Percentiles rank a stretch among this genome's conserved stretches.
phyloP scores from a whole-genome alignment of 1,140 invertebrate genomes.

The Eriosoma lanigerum region DNA sequence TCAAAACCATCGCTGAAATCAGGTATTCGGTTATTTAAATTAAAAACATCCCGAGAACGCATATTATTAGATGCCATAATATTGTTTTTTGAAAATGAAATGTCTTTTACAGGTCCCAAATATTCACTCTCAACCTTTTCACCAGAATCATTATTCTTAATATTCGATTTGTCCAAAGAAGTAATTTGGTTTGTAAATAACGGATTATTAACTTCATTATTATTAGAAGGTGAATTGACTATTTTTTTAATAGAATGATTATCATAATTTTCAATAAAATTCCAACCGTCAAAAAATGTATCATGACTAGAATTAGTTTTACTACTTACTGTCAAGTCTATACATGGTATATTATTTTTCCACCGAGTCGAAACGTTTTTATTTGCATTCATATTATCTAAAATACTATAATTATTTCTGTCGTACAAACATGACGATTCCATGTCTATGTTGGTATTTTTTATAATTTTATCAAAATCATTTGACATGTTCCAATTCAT shows the following conservation, averaged over 20 bases:
- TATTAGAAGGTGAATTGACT: neutral
- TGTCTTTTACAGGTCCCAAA: neutral
- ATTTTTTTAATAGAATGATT: slow-evolving; percentile 24
- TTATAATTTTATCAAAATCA: slow-evolving; percentile 30
- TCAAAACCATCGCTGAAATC: slow-evolving; percentile 42
- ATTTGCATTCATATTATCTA: neutral
- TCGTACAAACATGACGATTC: slow-evolving; percentile 35
- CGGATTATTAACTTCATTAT: neutral
- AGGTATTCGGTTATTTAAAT: slow-evolving; percentile 34
- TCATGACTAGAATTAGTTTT: slow-evolving; percentile 25
- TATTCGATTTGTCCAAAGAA: neutral
- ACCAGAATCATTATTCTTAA: neutral
- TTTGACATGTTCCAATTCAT: slow-evolving; percentile 36
- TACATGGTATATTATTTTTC: slow-evolving; percentile 3
- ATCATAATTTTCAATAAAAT: slow-evolving; percentile 33
- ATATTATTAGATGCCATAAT: neutral
- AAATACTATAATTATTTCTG: slow-evolving; percentile 19
- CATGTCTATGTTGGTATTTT: neutral
- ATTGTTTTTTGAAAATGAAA: neutral
- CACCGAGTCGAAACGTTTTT: slow-evolving; percentile 9
- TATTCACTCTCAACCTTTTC: slow-evolving; percentile 3
- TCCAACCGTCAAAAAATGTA: slow-evolving; percentile 38
- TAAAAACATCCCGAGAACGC: slow-evolving; percentile 30
- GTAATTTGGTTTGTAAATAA: slow-evolving; percentile 7
- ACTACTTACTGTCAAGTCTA: neutral